Evolutionary conservation across 2,888 invertebrate species (phyloP), one percentile per base, ranked within the genome.

Genomic region (Thecocarcelia acutangulata): DNA sequence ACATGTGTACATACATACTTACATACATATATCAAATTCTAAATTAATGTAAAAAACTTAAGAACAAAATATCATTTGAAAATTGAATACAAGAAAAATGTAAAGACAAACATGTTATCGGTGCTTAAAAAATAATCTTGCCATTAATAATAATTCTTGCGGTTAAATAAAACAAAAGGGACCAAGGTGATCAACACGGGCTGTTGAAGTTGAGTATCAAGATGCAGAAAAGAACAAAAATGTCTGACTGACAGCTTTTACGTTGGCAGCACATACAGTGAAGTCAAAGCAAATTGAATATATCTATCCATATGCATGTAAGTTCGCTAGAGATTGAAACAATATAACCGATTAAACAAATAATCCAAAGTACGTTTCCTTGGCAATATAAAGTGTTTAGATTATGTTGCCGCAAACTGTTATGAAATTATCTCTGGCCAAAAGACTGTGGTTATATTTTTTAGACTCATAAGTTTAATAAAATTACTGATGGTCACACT

Each of bases 131-230:
- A 33, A 33, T 33, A 48, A 40, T 42, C 15, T 48, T 42, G 5
- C 19, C 24, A 37, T 37, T 56, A 40, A 44, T 48, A 48, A 50
- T 42, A 68, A 28, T 59, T 68, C 42, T 52, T 68, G 76, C 46
- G 61, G 33, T 66, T 50, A 33, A 28, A 59, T 9, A 33, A 37
- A 37, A 48, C 9, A 46, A 77, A 77, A 63, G 61, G 48, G 54
- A 63, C 37, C 77, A 77, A 77, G 77, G 77, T 56, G 28, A 77
- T 70, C 77, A 54, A 50, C 61, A 58, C 46, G 21, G 63, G 56
- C 42, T 12, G 46, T 37, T 48, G 46, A 15, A 77, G 40, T 58
- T 56, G 54, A 64, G 70, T 68, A 59, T 42, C 58, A 70, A 56
- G 37, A 28, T 58, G 48, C 12, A 66, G 28, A 40, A 48, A 66